These are phyloP conservation scores for Brachyptera risi DNA, from an alignment of 2,888 invertebrate genomes.

Conservation along the genomic window DNA sequence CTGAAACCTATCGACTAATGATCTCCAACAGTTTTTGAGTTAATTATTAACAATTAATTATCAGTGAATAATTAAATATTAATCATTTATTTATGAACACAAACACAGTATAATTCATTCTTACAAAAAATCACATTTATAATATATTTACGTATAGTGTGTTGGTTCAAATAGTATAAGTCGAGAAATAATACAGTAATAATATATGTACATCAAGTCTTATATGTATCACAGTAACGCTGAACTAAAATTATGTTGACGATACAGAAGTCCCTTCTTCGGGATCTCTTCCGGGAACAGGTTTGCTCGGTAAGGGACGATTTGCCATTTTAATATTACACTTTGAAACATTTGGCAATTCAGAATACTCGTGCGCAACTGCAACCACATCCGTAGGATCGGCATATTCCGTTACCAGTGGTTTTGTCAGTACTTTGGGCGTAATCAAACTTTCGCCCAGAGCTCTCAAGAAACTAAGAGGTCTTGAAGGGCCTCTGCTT, in stretches of 20 bases:
- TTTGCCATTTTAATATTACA: conserved; percentile 56
- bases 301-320: conserved; percentile 65
- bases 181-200: conserved; percentile 18
- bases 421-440: conserved; percentile 36
- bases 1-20: too few relatives aligned
- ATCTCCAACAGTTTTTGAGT: too few relatives aligned
- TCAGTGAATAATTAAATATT: conserved; percentile 9
- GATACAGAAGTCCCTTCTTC: conserved; percentile 25
- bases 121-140: conserved; percentile 15
- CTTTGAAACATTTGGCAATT: conserved; percentile 44
- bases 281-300: conserved; percentile 38
- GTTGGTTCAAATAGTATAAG: neutral
- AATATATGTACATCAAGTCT: conserved; percentile 25
- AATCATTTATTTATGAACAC: conserved; percentile 4
- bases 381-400: conserved; percentile 52
- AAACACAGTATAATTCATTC: conserved; percentile 3
- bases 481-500: conserved; percentile 40
- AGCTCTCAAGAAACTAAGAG: conserved; percentile 57
- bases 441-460: conserved; percentile 54
- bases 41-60: too few relatives aligned
- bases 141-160: neutral
- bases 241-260: neutral
- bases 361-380: conserved; percentile 51
- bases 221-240: conserved; percentile 29
- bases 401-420: conserved; percentile 51